These are phyloP conservation scores for Rhinopomastus cyanomelas DNA, from an alignment of 2,113 vertebrate genomes.

Conservation along the genomic window DNA sequence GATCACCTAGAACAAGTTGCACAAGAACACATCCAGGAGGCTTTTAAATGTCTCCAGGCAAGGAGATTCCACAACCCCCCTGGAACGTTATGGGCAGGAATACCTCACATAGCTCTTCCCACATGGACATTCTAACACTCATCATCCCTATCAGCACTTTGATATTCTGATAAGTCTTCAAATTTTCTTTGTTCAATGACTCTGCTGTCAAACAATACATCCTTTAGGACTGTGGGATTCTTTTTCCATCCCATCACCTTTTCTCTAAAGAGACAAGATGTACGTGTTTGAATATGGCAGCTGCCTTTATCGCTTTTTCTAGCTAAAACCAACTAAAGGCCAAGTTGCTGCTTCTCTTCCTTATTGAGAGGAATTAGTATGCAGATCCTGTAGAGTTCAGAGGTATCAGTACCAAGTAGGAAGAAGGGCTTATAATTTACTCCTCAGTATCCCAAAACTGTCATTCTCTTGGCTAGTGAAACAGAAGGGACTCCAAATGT, in stretches of 20 bases:
- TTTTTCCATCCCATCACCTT: not conserved
- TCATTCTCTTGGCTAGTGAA: not conserved
- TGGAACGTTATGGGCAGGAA: not conserved
- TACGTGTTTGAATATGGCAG: not conserved
- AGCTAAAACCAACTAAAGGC: not conserved
- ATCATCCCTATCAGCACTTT: not conserved
- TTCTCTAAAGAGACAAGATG: not conserved
- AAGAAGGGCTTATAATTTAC: fast-evolving
- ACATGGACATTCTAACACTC: not conserved
- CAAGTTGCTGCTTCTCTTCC: not conserved
- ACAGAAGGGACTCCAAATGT: not conserved
- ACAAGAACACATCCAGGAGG: too few species aligned
- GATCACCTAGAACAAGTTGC: too few species aligned
- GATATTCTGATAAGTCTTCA: not conserved
- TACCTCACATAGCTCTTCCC: not conserved
- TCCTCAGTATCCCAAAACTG: not conserved
- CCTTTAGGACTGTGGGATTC: not conserved
- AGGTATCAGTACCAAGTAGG: not conserved
- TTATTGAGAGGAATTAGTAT: not conserved
- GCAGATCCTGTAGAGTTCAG: not conserved
- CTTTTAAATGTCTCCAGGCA: too few species aligned
- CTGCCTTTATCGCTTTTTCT: not conserved
- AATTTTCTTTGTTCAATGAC: not conserved
- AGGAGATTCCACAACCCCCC: too few species aligned
- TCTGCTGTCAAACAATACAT: not conserved